Conservation (phyloP, 2,888 invertebrate genomes). For the Stenchaetothrips biformis region DNA sequence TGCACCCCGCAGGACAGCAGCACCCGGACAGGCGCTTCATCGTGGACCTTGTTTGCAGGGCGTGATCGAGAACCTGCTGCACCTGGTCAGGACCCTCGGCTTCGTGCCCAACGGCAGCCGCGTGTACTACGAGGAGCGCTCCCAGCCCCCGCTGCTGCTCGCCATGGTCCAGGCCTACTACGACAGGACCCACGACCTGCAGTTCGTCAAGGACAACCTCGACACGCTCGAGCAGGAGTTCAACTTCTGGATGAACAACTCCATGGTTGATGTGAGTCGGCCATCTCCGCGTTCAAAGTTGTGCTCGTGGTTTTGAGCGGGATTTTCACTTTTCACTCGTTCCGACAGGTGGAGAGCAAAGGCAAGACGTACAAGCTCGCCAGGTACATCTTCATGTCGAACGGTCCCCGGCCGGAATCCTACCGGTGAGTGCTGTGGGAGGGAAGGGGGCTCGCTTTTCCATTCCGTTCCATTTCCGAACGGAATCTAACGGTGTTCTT, state of each 20-base stretch:
- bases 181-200: constrained; percentile 56
- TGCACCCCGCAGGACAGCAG: no score
- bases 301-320: not conserved
- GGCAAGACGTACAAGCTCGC: constrained; percentile 53
- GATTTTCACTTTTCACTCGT: not conserved
- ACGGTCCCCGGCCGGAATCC: constrained; percentile 67
- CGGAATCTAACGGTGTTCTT: not conserved
- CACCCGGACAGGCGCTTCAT: no score
- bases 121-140: constrained; percentile 67
- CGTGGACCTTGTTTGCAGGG: constrained; percentile 47
- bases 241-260: constrained; percentile 59
- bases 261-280: constrained; percentile 43
- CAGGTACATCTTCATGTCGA: constrained; percentile 56
- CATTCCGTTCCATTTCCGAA: not conserved
- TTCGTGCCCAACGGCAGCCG: constrained; percentile 78
- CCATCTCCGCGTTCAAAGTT: not conserved
- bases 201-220: constrained; percentile 58
- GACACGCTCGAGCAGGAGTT: constrained; percentile 57
- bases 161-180: constrained; percentile 69
- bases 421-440: constrained; percentile 46
- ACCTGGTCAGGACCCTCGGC: constrained; percentile 60
- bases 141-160: constrained; percentile 66
- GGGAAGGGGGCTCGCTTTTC: constrained; percentile 9
- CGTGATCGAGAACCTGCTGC: constrained; percentile 70
- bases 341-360: constrained; percentile 43